Base-by-base conservation (phyloP, 1,140 invertebrate species). In the Megathymus violae region DNA sequence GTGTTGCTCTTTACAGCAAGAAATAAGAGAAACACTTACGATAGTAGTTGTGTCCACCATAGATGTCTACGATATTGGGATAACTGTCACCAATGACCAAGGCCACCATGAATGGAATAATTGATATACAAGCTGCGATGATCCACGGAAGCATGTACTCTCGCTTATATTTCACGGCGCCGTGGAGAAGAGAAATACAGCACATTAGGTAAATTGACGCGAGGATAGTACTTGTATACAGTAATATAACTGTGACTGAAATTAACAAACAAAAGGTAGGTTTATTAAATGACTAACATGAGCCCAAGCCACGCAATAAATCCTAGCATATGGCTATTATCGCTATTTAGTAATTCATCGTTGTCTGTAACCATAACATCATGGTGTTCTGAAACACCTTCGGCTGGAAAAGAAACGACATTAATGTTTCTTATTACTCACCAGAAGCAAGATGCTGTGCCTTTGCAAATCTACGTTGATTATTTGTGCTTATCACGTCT, bases 131-230 rank as follows among this genome's bases (percentile, higher is more conserved):
- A 4, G 85, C 84, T 0, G 85, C 85, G 67, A 86, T 73, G 11
- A 88, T 86, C 88, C 88, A 90, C 3, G 85, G 88, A 46, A 88
- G 40, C n/a, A 90, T 74, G 52, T 88, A 90, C 54, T 86, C 84
- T 11, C 85, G 77, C 48, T 85, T 83, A 54, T 85, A 88, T 61
- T 84, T 82, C 11, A 90, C 76, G 3, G 88, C 88, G 34, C 88
- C 88, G 64, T 90, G 80, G 16, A 90, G 76, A 31, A 90, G 70
- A 1, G 82, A 85, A 61, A 90, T 88, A 52, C 84, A 88, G 67
- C 84, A 90, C 82, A 88, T 80, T 17, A 90, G 72, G 51, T 88
- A 90, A 54, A 88, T 85, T 0, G 85, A 79, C 7, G 85, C 86
- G 47, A 90, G 62, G 25, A 88, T 85, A 15, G 88, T 90, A 64